Base-by-base conservation (phyloP, 2,888 invertebrate species). In the Myopa tessellatipennis region DNA sequence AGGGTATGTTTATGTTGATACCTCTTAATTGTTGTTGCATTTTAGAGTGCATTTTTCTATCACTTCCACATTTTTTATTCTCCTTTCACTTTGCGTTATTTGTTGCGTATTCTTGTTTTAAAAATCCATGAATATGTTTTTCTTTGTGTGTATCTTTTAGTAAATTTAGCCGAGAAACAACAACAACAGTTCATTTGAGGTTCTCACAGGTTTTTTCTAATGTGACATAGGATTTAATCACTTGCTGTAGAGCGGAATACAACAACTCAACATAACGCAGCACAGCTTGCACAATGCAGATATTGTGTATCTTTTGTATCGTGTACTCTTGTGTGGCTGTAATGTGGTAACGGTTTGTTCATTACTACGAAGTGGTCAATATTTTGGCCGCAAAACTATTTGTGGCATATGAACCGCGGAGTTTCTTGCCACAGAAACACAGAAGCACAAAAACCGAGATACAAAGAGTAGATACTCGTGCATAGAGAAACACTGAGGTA, bases 191-290 rank as follows among this genome's bases (percentile, higher is more conserved):
- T 10, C 26, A 8, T 63, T 63, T 34, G 63, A 26, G 45, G 69
- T 69, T 69, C 69, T 45, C 69, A 69, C 69, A 69, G 50, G n/a
- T 45, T 26, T 6, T 26, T 26, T 26, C 26, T 26, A 40, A 68
- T 70, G 69, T 68, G 40, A 40, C 45, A 40, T 18, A 68, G 38
- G 45, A 68, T n/a, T 68, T 45, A 40, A 68, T 45, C 68, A 68
- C 45, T 68, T 68, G 68, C 40, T 68, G 68, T 18, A 68, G 68
- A 26, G 26, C 26, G 26, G 26, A 26, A 26, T 26, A 26, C 45
- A 8, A 10, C 6, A 45, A 45, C 10, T 8, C 45, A 45, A 63
- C n/a, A 14, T 14, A 63, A 63, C 63, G 63, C 63, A 63, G 34
- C 12, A 34, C 63, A 63, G 18, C 63, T 63, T 63, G 63, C 36